Evolutionary conservation across 2,113 vertebrate species (phyloP).

Genomic region (Salminus brasiliensis): DNA sequence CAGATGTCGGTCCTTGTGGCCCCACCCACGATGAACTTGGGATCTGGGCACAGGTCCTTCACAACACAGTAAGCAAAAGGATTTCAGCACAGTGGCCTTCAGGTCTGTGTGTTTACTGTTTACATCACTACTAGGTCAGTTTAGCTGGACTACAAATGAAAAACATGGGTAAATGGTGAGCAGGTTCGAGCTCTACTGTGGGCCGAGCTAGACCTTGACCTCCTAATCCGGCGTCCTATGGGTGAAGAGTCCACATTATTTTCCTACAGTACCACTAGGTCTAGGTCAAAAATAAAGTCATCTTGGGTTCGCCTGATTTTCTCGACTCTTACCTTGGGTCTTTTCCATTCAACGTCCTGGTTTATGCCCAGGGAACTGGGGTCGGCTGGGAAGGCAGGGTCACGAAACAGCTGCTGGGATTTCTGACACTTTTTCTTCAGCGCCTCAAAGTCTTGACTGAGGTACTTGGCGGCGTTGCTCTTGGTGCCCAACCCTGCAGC

Average conservation of each 20-base stretch:
- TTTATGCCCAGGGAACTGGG: conserved; percentile 81
- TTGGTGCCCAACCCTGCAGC: conserved; percentile 77
- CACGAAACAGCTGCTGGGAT: conserved; percentile 77
- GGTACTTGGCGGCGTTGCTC: conserved; percentile 76
- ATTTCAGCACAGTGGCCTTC: background rate
- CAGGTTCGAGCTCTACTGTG: too few relatives aligned
- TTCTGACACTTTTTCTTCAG: conserved; percentile 74
- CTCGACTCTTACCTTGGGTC: conserved; percentile 77
- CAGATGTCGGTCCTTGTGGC: too few relatives aligned
- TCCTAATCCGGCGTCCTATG: too few relatives aligned
- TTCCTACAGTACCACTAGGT: too few relatives aligned
- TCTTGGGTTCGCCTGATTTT: background rate
- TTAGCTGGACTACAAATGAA: too few relatives aligned
- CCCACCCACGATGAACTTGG: conserved; percentile 79
- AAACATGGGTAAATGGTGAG: too few relatives aligned
- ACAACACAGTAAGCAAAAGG: background rate
- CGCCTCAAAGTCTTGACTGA: conserved; percentile 81
- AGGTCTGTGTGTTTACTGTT: background rate
- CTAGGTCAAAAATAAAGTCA: background rate
- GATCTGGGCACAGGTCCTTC: conserved; percentile 74
- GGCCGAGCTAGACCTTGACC: too few relatives aligned
- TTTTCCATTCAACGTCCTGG: conserved; percentile 82
- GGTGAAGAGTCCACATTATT: too few relatives aligned
- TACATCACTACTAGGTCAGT: too few relatives aligned
- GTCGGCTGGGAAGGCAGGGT: conserved; percentile 82